Conservation (phyloP, 2,888 invertebrate genomes). For the Odontomyia ornata region DNA sequence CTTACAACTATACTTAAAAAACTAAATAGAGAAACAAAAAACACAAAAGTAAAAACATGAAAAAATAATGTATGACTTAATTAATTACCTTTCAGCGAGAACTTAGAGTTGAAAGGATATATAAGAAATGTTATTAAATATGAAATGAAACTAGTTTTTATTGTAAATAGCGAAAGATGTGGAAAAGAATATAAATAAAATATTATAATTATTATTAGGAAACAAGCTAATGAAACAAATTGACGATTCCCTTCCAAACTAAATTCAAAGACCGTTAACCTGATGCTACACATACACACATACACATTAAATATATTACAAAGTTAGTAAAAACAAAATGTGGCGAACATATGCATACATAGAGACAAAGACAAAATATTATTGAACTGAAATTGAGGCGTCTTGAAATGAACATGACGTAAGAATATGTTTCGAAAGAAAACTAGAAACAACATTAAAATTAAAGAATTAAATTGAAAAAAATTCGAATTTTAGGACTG, state of each 20-base stretch:
- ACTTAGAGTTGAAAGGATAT: not conserved
- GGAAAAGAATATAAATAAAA: constrained; percentile 43
- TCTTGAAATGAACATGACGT: not conserved
- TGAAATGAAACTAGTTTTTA: constrained; percentile 39
- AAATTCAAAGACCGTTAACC: constrained; percentile 6
- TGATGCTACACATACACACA: not conserved
- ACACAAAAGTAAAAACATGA: not conserved
- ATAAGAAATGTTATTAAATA: constrained; percentile 29
- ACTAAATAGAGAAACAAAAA: not conserved
- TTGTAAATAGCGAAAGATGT: constrained; percentile 46
- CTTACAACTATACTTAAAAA: not conserved
- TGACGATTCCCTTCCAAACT: constrained; percentile 39
- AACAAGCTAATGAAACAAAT: constrained; percentile 31
- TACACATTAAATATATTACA: constrained; percentile 2
- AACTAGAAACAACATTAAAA: not conserved
- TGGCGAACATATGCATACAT: constrained; percentile 1
- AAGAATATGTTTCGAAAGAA: not conserved
- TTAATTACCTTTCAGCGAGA: constrained; percentile 3
- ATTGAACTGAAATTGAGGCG: not conserved
- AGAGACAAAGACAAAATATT: constrained; percentile 27
- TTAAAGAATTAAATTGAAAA: not conserved
- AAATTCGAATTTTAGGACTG: constrained; percentile 8
- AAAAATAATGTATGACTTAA: constrained; percentile 22
- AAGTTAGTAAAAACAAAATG: constrained; percentile 22
- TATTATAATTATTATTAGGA: constrained; percentile 38